Percentiles rank a stretch among this genome's conserved stretches.
phyloP scores from a whole-genome alignment of 2,888 invertebrate genomes.

The Chloromyia formosa region DNA sequence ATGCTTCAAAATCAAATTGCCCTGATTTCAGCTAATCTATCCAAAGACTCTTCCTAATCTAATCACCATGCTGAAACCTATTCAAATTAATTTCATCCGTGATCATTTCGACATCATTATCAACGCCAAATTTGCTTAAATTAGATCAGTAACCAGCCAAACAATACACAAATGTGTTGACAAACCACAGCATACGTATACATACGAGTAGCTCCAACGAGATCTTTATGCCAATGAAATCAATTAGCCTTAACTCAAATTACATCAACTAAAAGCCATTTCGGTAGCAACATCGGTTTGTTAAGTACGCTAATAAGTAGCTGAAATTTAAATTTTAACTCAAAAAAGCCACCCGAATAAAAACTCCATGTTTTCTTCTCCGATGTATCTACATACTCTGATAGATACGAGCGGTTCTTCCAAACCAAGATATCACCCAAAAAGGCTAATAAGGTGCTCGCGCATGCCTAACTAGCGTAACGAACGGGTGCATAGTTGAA shows the following conservation, averaged over 20 bases:
- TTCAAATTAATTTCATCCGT: no score
- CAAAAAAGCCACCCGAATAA: conserved; percentile 3
- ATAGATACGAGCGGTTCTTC: background rate
- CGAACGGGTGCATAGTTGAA: conserved; percentile 37
- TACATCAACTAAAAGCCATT: conserved; percentile 30
- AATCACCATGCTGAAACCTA: no score
- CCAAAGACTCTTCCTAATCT: no score
- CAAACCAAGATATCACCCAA: conserved; percentile 2
- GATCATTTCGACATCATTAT: background rate
- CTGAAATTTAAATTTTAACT: conserved; percentile 3
- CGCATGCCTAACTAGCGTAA: conserved; percentile 42
- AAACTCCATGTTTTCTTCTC: no score
- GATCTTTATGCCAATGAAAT: conserved; percentile 22
- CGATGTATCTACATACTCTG: no score
- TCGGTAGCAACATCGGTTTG: conserved; percentile 33
- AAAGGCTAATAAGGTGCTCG: conserved; percentile 37
- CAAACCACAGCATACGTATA: background rate
- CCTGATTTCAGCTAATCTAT: no score
- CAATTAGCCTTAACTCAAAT: conserved; percentile 30
- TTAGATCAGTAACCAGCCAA: background rate
- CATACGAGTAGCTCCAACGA: background rate
- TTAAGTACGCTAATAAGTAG: conserved; percentile 43
- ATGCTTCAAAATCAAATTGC: no score
- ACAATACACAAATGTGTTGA: background rate
- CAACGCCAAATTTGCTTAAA: conserved; percentile 1